phyloP scores from a whole-genome alignment of 2,888 invertebrate genomes.

The Megastigmus dorsalis region DNA sequence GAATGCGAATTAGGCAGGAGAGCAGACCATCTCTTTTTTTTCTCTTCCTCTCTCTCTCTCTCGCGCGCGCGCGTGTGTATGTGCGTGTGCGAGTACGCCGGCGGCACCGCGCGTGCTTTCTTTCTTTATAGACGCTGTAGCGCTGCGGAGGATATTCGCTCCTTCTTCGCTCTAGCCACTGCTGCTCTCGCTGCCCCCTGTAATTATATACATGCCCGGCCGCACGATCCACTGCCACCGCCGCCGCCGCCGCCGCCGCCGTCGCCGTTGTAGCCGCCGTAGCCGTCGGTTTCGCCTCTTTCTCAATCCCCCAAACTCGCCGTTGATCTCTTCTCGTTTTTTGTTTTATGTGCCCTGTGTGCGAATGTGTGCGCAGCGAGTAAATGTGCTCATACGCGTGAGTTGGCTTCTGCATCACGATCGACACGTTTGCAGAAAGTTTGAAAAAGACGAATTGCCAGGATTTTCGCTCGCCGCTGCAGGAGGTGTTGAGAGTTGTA shows the following conservation, averaged over 20 bases:
- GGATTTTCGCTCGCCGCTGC: too few species aligned
- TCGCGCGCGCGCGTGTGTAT: background rate
- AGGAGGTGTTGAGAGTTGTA: too few species aligned
- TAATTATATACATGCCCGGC: constrained; percentile 36
- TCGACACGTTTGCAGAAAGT: too few species aligned
- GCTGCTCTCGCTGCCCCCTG: constrained; percentile 19
- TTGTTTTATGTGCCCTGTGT: too few species aligned
- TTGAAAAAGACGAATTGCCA: too few species aligned
- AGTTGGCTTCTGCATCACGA: too few species aligned
- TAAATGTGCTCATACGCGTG: too few species aligned
- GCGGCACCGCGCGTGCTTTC: constrained; percentile 13
- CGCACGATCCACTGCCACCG: constrained; percentile 32
- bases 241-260: too few species aligned
- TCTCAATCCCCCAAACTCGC: constrained; percentile 17
- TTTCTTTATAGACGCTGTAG: background rate
- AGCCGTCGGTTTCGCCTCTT: constrained; percentile 34
- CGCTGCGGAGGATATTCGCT: too few species aligned
- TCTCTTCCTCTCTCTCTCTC: background rate
- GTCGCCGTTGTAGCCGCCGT: too few species aligned
- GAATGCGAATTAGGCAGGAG: constrained; percentile 15
- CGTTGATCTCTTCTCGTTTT: too few species aligned
- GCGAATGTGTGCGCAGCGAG: too few species aligned
- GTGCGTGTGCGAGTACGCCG: background rate
- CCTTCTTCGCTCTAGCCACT: constrained; percentile 38
- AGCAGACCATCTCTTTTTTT: background rate